These are phyloP conservation scores for Lasioglossum vierecki DNA, from an alignment of 2,888 invertebrate genomes.

Conservation along the genomic window DNA sequence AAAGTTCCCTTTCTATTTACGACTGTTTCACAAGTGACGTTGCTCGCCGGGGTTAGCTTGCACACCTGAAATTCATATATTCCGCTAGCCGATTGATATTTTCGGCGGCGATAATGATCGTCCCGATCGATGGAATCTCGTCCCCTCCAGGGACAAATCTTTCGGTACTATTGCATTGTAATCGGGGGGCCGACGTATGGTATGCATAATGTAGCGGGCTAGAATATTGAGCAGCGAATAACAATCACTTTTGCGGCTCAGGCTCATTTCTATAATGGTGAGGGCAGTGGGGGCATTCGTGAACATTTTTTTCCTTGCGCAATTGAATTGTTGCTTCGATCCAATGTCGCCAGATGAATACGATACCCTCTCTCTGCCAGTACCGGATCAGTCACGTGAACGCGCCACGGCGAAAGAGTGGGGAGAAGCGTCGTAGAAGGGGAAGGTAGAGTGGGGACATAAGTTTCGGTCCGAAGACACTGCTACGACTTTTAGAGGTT, in stretches of 20 bases:
- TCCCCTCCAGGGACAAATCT: background rate
- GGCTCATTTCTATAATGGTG: background rate
- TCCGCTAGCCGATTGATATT: background rate
- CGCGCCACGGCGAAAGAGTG: too few relatives aligned
- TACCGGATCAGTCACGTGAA: too few relatives aligned
- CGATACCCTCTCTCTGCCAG: too few relatives aligned
- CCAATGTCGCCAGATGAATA: background rate
- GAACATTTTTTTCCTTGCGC: background rate
- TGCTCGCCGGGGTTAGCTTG: background rate
- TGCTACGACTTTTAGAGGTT: too few relatives aligned
- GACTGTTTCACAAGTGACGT: slow-evolving; percentile 25
- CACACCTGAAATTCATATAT: slow-evolving; percentile 9
- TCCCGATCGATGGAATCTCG: background rate
- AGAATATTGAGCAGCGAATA: background rate
- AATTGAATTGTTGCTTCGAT: background rate
- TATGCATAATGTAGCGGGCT: slow-evolving; percentile 27
- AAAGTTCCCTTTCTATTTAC: slow-evolving; percentile 41
- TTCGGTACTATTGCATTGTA: background rate
- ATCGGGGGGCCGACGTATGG: slow-evolving; percentile 5
- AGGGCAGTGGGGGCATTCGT: background rate
- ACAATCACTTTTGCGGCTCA: background rate
- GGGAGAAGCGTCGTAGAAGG: too few relatives aligned
- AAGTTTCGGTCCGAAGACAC: too few relatives aligned
- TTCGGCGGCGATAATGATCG: slow-evolving; percentile 10
- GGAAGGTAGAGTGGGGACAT: too few relatives aligned